Evolutionary conservation across 2,113 vertebrate genomes (phyloP).

Genomic region (Mesocricetus auratus): DNA sequence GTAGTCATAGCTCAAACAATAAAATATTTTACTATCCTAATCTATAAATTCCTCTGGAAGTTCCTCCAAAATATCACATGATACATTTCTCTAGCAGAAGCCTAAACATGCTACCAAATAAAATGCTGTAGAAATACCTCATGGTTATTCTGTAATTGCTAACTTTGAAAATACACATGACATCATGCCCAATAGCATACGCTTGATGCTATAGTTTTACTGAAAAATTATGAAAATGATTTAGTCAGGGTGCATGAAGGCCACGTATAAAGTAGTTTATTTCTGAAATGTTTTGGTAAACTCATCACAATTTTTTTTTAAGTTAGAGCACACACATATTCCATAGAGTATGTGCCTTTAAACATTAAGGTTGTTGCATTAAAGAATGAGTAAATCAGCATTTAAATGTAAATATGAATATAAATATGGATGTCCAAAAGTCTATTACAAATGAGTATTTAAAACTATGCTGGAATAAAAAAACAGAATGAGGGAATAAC

Average conservation of each 20-base stretch:
- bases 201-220: not conserved
- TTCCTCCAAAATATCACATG: not conserved
- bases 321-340: not conserved
- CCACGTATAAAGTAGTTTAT: not conserved
- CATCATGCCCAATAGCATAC: not conserved
- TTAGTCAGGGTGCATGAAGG: not conserved
- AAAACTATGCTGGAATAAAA: not conserved
- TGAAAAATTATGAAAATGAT: not conserved
- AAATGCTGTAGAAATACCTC: not conserved
- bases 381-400: conserved; percentile 13
- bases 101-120: not conserved
- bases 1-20: not conserved
- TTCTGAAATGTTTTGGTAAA: not conserved
- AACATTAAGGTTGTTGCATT: not conserved
- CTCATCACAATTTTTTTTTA: not conserved
- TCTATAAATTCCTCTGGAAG: not conserved
- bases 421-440: not conserved
- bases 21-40: not conserved
- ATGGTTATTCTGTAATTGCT: not conserved
- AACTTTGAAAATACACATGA: not conserved
- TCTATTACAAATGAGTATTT: not conserved
- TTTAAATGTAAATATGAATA: not conserved
- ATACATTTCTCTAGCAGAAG: not conserved
- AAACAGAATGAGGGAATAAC: not conserved
- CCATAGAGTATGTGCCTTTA: not conserved